phyloP scores from a whole-genome alignment of 35 echinoderm and acorn worm genomes.

The Apostichopus japonicus region DNA sequence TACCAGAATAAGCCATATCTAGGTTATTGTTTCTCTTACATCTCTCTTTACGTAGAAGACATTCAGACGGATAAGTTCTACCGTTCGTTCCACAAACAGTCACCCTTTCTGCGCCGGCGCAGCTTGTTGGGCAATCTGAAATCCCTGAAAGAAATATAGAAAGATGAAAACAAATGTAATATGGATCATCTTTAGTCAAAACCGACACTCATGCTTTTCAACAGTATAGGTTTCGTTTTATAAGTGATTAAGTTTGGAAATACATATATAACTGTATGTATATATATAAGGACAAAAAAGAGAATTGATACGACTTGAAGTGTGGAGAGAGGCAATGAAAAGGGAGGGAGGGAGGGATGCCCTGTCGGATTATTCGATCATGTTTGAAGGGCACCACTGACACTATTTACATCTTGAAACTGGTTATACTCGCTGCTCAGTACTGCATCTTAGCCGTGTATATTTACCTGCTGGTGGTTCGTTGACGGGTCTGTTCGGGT shows the following conservation, averaged over 20 bases:
- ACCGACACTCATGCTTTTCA: no score
- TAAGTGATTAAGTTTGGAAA: no score
- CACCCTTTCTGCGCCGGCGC: not conserved
- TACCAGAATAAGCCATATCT: not conserved
- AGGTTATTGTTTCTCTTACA: not conserved
- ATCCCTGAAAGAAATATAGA: not conserved
- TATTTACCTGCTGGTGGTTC: not conserved
- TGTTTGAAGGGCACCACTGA: not conserved
- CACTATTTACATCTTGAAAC: not conserved
- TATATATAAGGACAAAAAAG: no score
- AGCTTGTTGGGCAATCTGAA: conserved; percentile 10
- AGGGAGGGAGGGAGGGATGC: not conserved
- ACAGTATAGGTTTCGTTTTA: no score
- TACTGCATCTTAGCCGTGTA: not conserved
- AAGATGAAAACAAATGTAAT: no score
- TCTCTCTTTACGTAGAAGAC: not conserved
- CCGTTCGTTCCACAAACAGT: conserved; percentile 29
- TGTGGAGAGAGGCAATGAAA: no score
- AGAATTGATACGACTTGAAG: no score
- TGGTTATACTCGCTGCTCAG: not conserved
- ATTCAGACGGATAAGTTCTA: not conserved
- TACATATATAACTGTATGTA: no score
- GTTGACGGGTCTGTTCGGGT: not conserved
- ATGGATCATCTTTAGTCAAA: no score
- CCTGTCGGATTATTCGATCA: not conserved